Conservation (phyloP, 2,797 vertebrate genomes). For the Danio aesculapii region DNA sequence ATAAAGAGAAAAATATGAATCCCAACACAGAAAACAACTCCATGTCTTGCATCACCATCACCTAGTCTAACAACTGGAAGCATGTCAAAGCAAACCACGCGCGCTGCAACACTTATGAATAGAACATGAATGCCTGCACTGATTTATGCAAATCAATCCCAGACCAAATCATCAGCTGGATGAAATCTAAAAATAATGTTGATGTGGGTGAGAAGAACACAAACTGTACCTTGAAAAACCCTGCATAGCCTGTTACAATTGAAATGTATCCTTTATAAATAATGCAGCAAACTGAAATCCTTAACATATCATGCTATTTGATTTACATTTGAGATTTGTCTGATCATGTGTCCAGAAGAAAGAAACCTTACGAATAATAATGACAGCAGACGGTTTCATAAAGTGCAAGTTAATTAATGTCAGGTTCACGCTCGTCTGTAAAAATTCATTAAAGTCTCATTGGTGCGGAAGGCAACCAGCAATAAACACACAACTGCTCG, state of each 20-base stretch:
- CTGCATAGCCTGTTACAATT: not conserved
- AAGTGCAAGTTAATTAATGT: slow-evolving; percentile 39
- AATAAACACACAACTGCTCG: slow-evolving; percentile 15
- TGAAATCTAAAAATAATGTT: slow-evolving; percentile 12
- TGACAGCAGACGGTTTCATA: not conserved
- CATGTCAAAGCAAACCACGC: slow-evolving; percentile 14
- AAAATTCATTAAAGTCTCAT: slow-evolving; percentile 51
- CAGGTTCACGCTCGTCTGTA: slow-evolving; percentile 42
- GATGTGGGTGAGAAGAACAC: slow-evolving; percentile 27
- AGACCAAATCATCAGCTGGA: slow-evolving; percentile 25
- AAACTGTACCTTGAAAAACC: slow-evolving; percentile 20
- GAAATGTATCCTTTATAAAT: not conserved
- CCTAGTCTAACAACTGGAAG: slow-evolving; percentile 29
- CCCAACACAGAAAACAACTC: not conserved
- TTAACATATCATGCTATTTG: not conserved
- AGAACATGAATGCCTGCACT: slow-evolving; percentile 10
- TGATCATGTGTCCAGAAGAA: slow-evolving; percentile 1
- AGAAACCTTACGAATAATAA: not conserved
- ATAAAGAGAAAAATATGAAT: not conserved
- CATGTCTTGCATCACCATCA: slow-evolving; percentile 2
- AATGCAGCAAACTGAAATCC: not conserved
- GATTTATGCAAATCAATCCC: slow-evolving; percentile 34
- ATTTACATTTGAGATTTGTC: not conserved
- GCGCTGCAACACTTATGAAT: not conserved
- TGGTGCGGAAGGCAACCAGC: slow-evolving; percentile 35